phyloP scores from a whole-genome alignment of 2,888 invertebrate genomes.

The Leptinotarsa juncta region DNA sequence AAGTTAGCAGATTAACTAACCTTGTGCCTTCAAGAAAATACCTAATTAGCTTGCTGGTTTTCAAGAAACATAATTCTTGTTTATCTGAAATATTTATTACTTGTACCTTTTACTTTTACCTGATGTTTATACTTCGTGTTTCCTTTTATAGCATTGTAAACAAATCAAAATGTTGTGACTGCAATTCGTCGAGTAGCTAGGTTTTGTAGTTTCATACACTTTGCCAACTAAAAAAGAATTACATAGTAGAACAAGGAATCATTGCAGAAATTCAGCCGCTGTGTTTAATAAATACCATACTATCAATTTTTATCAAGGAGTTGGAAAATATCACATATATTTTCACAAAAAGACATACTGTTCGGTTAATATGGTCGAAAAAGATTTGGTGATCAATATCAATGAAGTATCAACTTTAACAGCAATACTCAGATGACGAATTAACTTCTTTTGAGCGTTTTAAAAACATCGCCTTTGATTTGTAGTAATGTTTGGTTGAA shows the following conservation, averaged over 20 bases:
- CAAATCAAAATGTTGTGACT: slow-evolving; percentile 15
- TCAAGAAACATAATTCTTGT: slow-evolving; percentile 19
- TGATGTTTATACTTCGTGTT: slow-evolving; percentile 18
- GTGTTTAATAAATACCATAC: too few species aligned
- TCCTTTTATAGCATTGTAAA: slow-evolving; percentile 15
- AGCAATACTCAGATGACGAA: too few species aligned
- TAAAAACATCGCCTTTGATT: too few species aligned
- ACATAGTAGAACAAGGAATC: not conserved
- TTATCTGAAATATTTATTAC: slow-evolving; percentile 20
- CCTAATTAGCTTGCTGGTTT: slow-evolving; percentile 1
- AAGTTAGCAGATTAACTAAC: slow-evolving; percentile 1
- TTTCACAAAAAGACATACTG: too few species aligned
- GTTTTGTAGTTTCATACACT: not conserved
- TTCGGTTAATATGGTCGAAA: too few species aligned
- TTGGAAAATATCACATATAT: too few species aligned
- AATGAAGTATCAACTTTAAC: too few species aligned
- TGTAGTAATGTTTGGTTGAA: too few species aligned
- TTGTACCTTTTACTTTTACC: slow-evolving; percentile 23
- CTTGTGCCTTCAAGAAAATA: slow-evolving; percentile 7
- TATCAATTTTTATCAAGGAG: too few species aligned
- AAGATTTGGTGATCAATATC: too few species aligned
- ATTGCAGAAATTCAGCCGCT: not conserved
- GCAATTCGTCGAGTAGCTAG: not conserved
- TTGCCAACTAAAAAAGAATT: too few species aligned
- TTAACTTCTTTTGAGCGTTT: too few species aligned